These are phyloP conservation scores for Dissostichus mawsoni DNA, from an alignment of 2,113 vertebrate genomes.

Conservation along the genomic window DNA sequence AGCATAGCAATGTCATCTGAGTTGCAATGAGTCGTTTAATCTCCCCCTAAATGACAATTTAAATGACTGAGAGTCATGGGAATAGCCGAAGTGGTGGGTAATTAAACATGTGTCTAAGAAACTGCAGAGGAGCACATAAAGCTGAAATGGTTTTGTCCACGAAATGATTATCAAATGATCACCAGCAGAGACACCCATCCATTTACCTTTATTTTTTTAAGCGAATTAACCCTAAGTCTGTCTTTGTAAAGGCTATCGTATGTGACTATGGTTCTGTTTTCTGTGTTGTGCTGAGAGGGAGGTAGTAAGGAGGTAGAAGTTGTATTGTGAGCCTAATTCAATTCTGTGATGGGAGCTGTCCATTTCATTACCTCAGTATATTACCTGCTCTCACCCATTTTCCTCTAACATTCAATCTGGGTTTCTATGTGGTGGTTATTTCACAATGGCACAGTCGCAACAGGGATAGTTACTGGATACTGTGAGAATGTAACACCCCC, in stretches of 20 bases:
- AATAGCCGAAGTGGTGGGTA: neutral
- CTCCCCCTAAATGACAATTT: neutral
- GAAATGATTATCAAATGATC: neutral
- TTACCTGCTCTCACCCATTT: constrained; percentile 60
- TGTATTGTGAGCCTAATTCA: constrained; percentile 64
- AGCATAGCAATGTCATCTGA: neutral
- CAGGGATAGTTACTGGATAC: constrained; percentile 51
- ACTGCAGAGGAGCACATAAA: constrained; percentile 4
- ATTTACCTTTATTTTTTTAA: constrained; percentile 7
- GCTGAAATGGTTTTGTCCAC: neutral
- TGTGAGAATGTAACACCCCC: constrained; percentile 35
- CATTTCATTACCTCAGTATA: constrained; percentile 68
- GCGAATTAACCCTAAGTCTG: constrained; percentile 20
- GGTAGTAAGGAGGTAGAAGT: constrained; percentile 47
- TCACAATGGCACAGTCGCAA: constrained; percentile 59
- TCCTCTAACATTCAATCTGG: constrained; percentile 65
- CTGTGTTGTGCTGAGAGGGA: constrained; percentile 22
- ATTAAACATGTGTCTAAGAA: neutral
- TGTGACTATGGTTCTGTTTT: constrained; percentile 22
- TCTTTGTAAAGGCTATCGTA: neutral
- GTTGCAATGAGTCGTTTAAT: neutral
- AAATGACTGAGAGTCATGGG: neutral
- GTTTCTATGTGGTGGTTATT: constrained; percentile 62
- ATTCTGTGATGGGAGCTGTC: constrained; percentile 64
- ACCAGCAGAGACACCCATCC: neutral